phyloP scores from a whole-genome alignment of 2,888 invertebrate species.

The Morinoia aosen region DNA sequence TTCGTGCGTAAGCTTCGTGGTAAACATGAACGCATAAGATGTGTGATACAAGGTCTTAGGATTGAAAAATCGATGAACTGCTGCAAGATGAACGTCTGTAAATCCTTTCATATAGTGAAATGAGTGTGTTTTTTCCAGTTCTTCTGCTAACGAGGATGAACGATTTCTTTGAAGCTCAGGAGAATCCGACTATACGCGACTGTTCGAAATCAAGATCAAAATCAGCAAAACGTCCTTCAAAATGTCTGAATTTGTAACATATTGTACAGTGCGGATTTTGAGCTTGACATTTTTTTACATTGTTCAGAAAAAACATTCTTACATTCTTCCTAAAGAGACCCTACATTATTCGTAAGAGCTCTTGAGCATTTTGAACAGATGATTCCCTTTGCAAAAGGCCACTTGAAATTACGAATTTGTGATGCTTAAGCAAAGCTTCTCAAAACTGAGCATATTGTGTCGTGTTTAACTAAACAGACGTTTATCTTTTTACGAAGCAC shows the following conservation, averaged over 20 bases:
- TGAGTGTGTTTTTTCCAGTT: too few relatives aligned
- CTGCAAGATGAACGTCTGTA: too few relatives aligned
- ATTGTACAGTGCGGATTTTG: background rate
- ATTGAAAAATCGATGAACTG: too few relatives aligned
- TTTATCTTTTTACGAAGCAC: background rate
- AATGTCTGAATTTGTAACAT: background rate
- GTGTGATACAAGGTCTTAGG: too few relatives aligned
- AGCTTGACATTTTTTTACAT: background rate
- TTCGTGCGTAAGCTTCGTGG: too few relatives aligned
- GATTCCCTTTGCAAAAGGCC: background rate
- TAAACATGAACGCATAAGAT: too few relatives aligned
- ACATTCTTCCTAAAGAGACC: background rate
- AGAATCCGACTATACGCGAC: too few relatives aligned
- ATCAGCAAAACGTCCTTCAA: too few relatives aligned
- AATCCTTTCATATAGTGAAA: background rate
- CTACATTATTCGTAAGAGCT: background rate
- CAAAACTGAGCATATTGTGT: background rate
- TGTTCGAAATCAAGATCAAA: too few relatives aligned
- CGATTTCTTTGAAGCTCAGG: too few relatives aligned
- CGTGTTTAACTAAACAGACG: background rate
- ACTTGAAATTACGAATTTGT: background rate
- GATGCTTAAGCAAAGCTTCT: background rate
- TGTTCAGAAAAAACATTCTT: background rate
- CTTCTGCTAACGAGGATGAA: too few relatives aligned
- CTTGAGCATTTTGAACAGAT: background rate